Evolutionary conservation across 2,113 vertebrate genomes (phyloP).

Genomic region (Porphyrio hochstetteri): DNA sequence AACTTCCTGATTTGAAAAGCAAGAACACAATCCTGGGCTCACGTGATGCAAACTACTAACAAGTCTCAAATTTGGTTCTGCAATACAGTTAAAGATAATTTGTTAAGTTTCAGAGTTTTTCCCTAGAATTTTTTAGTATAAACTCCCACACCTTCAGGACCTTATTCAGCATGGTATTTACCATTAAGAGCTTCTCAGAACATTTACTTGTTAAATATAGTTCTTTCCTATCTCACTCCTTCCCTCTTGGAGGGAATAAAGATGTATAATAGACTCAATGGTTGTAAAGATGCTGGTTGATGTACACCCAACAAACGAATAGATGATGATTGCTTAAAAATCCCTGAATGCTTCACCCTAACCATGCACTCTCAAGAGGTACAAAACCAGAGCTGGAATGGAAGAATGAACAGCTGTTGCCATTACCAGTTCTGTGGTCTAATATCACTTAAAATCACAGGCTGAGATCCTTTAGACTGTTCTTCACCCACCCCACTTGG

Average conservation of each 20-base stretch:
- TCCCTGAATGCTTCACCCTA: not conserved
- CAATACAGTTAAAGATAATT: not conserved
- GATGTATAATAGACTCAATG: not conserved
- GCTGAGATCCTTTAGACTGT: not conserved
- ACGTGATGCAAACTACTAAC: not conserved
- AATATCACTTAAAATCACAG: not conserved
- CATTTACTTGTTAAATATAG: not conserved
- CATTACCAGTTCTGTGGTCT: not conserved
- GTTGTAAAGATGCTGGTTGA: not conserved
- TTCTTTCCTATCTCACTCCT: not conserved
- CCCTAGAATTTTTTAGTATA: not conserved
- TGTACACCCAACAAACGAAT: fast-evolving
- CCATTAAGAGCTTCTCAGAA: not conserved
- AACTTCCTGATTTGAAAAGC: not conserved
- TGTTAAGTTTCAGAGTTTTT: not conserved
- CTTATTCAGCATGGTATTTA: not conserved
- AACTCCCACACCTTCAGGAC: not conserved
- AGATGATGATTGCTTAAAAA: not conserved
- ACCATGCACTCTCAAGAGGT: not conserved
- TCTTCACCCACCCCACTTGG: not conserved
- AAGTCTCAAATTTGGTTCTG: not conserved
- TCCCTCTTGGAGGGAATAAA: not conserved
- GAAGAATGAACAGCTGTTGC: not conserved
- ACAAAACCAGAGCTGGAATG: not conserved
- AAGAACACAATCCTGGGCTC: not conserved